Percentiles rank a stretch among this genome's conserved stretches.
These are phyloP conservation scores for Omphaloscelis lunosa DNA, from an alignment of 2,888 invertebrate species.

Conservation along the genomic window DNA sequence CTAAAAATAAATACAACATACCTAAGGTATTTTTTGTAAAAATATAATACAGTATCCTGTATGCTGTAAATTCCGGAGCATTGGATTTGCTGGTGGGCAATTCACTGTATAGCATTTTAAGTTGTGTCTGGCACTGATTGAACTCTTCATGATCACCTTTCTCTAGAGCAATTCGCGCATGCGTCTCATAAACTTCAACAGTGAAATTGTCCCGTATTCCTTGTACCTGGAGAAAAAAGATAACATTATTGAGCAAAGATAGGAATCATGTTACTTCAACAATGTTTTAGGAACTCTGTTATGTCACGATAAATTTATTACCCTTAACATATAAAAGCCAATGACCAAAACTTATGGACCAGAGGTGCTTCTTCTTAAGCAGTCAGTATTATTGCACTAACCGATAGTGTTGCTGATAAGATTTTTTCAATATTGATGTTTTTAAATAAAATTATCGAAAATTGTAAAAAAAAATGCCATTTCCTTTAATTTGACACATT, in stretches of 20 bases:
- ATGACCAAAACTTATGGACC: not conserved
- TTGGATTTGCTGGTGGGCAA: constrained; percentile 93
- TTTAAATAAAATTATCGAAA: no score
- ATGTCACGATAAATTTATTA: not conserved
- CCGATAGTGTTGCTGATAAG: not conserved
- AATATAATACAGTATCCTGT: constrained; percentile 98
- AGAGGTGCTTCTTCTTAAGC: not conserved
- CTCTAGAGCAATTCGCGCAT: constrained; percentile 99
- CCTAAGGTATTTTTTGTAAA: constrained; percentile 99
- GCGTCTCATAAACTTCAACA: constrained; percentile 99
- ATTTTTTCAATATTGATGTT: no score
- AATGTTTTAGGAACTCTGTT: not conserved
- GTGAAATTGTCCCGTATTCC: constrained; percentile 98
- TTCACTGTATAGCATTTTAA: constrained; percentile 98
- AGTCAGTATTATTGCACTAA: not conserved
- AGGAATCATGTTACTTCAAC: not conserved
- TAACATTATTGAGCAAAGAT: no score
- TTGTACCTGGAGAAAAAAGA: constrained; percentile 93
- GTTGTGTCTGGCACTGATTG: constrained; percentile 99
- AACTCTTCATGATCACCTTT: constrained; percentile 99
- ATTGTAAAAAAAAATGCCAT: no score
- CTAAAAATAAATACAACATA: constrained; percentile 82
- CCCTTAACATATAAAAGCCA: not conserved
- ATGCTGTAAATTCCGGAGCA: constrained; percentile 98
- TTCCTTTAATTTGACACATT: no score